Evolutionary conservation across 1,140 invertebrate genomes (phyloP), one percentile per base, ranked within the genome.

Genomic region (Paraescarpia echinospica): DNA sequence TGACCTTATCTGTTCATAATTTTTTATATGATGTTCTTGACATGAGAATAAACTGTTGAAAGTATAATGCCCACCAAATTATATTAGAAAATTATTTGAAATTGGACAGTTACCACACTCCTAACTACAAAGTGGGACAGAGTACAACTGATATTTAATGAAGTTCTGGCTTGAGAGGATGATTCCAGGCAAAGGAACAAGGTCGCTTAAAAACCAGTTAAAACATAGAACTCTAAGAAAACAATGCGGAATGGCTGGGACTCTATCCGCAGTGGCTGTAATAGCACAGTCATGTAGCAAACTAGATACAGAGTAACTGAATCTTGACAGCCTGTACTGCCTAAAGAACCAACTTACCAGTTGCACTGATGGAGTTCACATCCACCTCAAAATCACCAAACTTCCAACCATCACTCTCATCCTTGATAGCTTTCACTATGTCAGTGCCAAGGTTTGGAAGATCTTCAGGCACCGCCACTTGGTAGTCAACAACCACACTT

Each of bases 401-500:
- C 22, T 77, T 18, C 27, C 59, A 18, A 22, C 4, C 59, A 31
- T 27, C 27, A 77, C 18, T 27, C 59, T 77, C 59, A 4, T 77
- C 27, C 59, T 77, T 77, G 59, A 77, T 77, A 18, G 59, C 59
- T 22, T 18, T 31, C 59, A 77, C 59, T 77, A 77, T 77, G 8
- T 6, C 4, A 18, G 8, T 18, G 59, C 59, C 4, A 31, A 18
- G 59, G 22, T 77, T 77, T 27, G 59, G 12, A 77, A 77, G 9
- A 27, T 77, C 59, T 77, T 77, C 27, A 77, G 14, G 18, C 59
- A 77, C 59, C 8, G 27, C 59, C 1, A 77, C 59, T 31, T 27
- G 59, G 59, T 77, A 77, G 59, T 77, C 59, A 77, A 77, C 59
- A 77, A 77, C 59, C 59, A 77, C 59, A 77, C 59, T 77, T 77